Conservation (phyloP, 2,113 vertebrate species). For the Gymnarchus niloticus region DNA sequence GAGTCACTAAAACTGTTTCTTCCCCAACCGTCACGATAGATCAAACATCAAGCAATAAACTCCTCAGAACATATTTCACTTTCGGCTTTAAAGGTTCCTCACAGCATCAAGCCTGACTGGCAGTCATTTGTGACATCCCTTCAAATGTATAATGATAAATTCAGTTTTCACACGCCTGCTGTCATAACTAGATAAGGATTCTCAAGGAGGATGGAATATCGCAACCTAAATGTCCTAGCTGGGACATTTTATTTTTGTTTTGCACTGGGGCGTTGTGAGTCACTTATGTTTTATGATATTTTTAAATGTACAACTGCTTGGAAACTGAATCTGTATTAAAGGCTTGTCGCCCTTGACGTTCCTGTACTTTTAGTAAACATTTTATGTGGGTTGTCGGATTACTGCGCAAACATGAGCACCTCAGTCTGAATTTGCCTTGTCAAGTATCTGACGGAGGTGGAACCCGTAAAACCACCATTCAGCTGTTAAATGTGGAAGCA, state of each 20-base stretch:
- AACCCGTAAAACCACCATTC: neutral
- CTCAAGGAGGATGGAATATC: neutral
- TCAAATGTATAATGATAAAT: neutral
- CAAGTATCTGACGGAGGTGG: neutral
- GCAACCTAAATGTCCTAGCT: neutral
- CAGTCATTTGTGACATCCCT: neutral
- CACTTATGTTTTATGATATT: neutral
- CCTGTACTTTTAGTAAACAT: neutral
- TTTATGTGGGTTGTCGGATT: neutral
- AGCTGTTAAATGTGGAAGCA: too few species aligned
- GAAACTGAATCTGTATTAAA: neutral
- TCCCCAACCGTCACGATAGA: neutral
- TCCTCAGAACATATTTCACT: neutral
- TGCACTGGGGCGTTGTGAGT: neutral
- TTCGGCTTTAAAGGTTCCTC: constrained; percentile 8
- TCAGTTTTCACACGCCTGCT: neutral
- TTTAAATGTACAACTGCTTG: neutral
- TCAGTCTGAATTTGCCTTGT: neutral
- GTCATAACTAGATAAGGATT: neutral
- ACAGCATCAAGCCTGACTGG: neutral
- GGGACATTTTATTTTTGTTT: neutral
- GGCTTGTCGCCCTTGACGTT: neutral
- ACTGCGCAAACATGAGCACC: neutral
- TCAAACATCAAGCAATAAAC: neutral
- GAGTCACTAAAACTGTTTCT: neutral